Percentiles rank a stretch among this genome's conserved stretches.
These are phyloP conservation scores for Vespertilio murinus DNA, from an alignment of 2,797 vertebrate species.

Conservation along the genomic window DNA sequence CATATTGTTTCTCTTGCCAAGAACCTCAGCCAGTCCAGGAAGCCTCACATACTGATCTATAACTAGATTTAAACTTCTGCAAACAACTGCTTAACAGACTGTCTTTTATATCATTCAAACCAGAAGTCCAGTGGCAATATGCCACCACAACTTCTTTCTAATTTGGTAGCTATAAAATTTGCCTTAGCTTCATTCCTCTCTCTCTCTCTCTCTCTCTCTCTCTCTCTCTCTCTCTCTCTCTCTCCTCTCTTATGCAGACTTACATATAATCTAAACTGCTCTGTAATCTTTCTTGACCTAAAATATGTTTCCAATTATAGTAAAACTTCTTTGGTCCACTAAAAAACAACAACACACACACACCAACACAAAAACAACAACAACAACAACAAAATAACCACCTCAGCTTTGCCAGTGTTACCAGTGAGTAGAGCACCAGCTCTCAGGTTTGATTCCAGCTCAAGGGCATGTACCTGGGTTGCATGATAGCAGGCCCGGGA, in stretches of 20 bases:
- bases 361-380: too few species aligned
- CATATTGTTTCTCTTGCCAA: constrained; percentile 54
- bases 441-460: too few species aligned
- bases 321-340: not conserved
- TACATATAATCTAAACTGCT: not conserved
- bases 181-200: not conserved
- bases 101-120: constrained; percentile 70
- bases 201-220: not conserved
- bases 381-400: too few species aligned
- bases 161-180: constrained; percentile 41
- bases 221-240: not conserved
- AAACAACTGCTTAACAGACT: constrained; percentile 64
- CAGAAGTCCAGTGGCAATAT: constrained; percentile 60
- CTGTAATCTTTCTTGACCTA: constrained; percentile 12
- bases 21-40: constrained; percentile 38
- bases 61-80: constrained; percentile 62
- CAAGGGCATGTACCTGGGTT: too few species aligned
- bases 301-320: constrained; percentile 24
- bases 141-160: constrained; percentile 36
- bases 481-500: too few species aligned
- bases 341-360: too few species aligned
- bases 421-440: too few species aligned
- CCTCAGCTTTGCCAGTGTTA: too few species aligned
- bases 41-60: constrained; percentile 48
- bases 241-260: not conserved